phyloP scores from a whole-genome alignment of 30 jellyfish, hydroid and myxozoan genomes.

The Aurelia aurita region DNA sequence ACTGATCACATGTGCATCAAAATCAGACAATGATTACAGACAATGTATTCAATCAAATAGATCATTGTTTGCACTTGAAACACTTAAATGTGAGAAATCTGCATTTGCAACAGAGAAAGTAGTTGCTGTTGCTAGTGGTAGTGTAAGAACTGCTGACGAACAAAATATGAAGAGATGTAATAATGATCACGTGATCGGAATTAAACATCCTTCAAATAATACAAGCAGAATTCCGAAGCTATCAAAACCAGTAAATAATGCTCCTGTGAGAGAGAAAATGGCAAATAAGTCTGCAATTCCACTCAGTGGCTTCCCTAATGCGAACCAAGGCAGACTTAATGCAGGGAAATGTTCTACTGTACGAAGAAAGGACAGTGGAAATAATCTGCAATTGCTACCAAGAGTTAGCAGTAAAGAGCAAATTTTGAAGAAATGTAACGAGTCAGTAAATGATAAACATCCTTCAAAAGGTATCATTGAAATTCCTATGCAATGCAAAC shows the following conservation, averaged over 20 bases:
- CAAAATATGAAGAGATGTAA: neutral
- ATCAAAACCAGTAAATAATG: neutral
- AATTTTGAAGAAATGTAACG: neutral
- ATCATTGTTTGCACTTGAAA: neutral
- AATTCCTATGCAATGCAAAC: too few relatives aligned
- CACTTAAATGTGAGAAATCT: neutral
- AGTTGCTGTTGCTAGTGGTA: neutral
- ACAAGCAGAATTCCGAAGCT: neutral
- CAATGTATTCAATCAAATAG: neutral
- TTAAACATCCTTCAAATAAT: too few relatives aligned
- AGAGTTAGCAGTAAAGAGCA: neutral
- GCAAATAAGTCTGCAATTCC: too few relatives aligned
- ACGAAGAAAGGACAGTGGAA: too few relatives aligned
- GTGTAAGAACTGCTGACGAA: neutral
- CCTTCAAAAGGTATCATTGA: too few relatives aligned
- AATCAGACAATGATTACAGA: neutral
- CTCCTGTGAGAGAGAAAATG: neutral
- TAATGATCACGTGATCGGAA: too few relatives aligned
- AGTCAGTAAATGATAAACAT: too few relatives aligned
- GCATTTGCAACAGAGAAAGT: neutral
- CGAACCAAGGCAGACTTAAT: too few relatives aligned
- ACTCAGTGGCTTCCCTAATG: too few relatives aligned
- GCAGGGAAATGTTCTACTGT: too few relatives aligned
- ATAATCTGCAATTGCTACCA: neutral
- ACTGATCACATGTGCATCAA: neutral